phyloP scores from a whole-genome alignment of 1,140 invertebrate species.

The Bombus affinis region DNA sequence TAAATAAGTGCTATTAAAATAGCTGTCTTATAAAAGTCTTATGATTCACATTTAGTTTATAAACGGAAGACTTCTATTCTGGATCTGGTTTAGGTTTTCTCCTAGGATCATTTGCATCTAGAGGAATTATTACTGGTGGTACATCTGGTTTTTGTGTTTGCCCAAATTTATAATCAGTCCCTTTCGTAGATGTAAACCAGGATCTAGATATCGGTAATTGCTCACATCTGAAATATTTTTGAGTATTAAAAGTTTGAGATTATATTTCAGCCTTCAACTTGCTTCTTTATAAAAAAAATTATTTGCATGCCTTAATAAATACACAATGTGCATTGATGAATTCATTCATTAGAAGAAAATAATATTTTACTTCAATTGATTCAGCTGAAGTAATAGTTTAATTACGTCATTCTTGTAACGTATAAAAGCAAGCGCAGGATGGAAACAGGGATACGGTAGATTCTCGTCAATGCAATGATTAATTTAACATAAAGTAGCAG shows the following conservation, averaged over 20 bases:
- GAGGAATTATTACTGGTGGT: constrained; percentile 62
- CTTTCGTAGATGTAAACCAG: constrained; percentile 42
- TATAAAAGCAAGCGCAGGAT: not conserved
- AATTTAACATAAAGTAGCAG: not conserved
- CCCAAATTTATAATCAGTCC: constrained; percentile 46
- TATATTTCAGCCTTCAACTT: not conserved
- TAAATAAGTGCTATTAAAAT: constrained; percentile 6
- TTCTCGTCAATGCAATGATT: not conserved
- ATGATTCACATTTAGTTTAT: constrained; percentile 32
- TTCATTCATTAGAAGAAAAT: not conserved
- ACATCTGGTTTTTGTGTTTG: constrained; percentile 39
- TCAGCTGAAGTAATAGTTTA: not conserved
- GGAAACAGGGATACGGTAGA: not conserved
- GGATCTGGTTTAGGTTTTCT: constrained; percentile 69
- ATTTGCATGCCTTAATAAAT: not conserved
- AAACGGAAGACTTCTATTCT: constrained; percentile 45
- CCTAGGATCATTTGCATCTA: constrained; percentile 65
- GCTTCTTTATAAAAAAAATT: not conserved
- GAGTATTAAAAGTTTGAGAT: not conserved
- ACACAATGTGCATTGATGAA: too few species aligned
- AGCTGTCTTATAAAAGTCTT: constrained; percentile 46
- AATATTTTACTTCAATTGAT: not conserved
- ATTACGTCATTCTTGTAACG: not conserved
- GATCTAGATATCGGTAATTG: constrained; percentile 43
- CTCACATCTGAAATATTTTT: constrained; percentile 55